Evolutionary conservation across 2,113 vertebrate species (phyloP).

Genomic region (Tachycineta bicolor): DNA sequence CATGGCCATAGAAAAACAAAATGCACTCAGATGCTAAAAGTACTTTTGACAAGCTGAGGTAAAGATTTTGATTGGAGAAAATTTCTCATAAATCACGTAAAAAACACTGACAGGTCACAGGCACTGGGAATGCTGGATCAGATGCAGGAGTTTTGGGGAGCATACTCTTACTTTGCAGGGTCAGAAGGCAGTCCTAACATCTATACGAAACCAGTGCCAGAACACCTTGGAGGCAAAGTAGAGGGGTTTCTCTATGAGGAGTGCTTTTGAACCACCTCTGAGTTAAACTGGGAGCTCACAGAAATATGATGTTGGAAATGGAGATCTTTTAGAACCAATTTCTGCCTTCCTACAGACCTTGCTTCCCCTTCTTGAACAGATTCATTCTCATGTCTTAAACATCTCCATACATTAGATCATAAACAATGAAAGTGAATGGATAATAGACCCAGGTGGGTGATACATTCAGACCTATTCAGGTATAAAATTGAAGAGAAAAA

Average conservation of each 20-base stretch:
- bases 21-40: neutral
- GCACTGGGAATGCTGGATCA: neutral
- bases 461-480: neutral
- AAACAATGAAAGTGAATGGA: neutral
- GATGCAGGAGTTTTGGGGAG: neutral
- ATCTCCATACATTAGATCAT: neutral
- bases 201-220: neutral
- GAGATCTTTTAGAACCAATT: neutral
- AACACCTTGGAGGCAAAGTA: neutral
- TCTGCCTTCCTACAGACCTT: neutral
- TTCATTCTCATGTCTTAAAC: neutral
- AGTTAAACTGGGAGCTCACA: neutral
- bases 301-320: neutral
- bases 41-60: neutral
- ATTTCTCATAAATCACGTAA: neutral
- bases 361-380: neutral
- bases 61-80: neutral
- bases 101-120: neutral
- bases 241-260: neutral
- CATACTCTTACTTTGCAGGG: neutral
- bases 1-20: neutral
- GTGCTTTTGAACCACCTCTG: neutral
- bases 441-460: neutral
- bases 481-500: neutral
- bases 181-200: neutral